These are phyloP conservation scores for Steinernema scapterisci DNA, from an alignment of 2,888 invertebrate genomes.

Conservation along the genomic window DNA sequence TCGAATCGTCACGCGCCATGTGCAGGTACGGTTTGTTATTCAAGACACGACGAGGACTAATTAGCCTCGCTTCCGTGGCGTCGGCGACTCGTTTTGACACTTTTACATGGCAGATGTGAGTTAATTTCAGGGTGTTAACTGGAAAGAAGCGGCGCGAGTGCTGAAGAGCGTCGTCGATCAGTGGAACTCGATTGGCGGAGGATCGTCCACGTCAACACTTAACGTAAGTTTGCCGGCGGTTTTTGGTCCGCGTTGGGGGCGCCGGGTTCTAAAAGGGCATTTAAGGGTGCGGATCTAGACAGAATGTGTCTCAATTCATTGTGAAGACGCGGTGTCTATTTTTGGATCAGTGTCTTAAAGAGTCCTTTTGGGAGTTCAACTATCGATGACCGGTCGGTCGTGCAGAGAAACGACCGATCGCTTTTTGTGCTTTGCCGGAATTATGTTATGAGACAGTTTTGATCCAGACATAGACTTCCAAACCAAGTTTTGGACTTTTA, in stretches of 20 bases:
- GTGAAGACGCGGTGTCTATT: too few species aligned
- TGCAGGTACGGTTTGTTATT: conserved; percentile 76
- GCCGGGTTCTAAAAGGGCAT: too few species aligned
- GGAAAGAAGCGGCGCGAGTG: conserved; percentile 94
- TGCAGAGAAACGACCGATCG: too few species aligned
- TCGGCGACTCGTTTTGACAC: conserved; percentile 17
- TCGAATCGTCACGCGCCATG: conserved; percentile 87
- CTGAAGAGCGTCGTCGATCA: conserved; percentile 83
- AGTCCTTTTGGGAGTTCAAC: too few species aligned
- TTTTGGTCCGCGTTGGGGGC: background rate
- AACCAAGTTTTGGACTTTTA: too few species aligned
- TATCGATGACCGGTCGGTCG: too few species aligned
- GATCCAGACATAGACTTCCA: too few species aligned
- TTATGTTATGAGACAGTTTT: too few species aligned
- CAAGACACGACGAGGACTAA: conserved; percentile 1
- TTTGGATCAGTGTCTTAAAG: too few species aligned
- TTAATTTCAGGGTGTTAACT: conserved; percentile 78
- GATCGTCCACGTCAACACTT: background rate
- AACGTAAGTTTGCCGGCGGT: conserved; percentile 4
- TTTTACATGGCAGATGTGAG: background rate
- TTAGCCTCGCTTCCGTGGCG: conserved; percentile 5
- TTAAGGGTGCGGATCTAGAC: too few species aligned
- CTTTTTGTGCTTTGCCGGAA: too few species aligned
- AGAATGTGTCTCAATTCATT: too few species aligned
- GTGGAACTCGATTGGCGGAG: conserved; percentile 49